Percentiles rank a stretch among this genome's conserved stretches.
Evolutionary conservation across 2,888 invertebrate species (phyloP).

Genomic region (Pterostichus niger): DNA sequence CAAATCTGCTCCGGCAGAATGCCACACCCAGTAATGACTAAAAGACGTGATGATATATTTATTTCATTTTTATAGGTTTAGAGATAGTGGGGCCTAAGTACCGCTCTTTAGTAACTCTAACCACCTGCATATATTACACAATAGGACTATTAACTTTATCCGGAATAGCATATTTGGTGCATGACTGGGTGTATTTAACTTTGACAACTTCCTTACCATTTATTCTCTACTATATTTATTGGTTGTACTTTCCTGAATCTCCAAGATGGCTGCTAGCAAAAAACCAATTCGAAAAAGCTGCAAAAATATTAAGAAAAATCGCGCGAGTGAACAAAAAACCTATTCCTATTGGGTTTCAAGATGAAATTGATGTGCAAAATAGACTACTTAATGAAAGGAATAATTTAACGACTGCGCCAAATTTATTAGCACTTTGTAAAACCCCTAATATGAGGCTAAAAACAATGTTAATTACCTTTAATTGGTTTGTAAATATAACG

Average conservation of each 20-base stretch:
- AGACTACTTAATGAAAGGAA: neutral
- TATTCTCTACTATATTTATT: conserved; percentile 89
- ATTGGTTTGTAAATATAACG: conserved; percentile 96
- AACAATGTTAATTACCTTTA: conserved; percentile 90
- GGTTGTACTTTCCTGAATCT: conserved; percentile 93
- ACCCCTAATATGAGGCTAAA: conserved; percentile 95
- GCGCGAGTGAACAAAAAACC: conserved; percentile 89
- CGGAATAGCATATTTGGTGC: conserved; percentile 89
- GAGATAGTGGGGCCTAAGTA: conserved; percentile 95
- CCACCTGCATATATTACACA: conserved; percentile 95
- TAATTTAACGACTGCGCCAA: conserved; percentile 77
- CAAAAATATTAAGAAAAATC: conserved; percentile 87
- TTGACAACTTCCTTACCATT: conserved; percentile 92
- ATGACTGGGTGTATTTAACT: conserved; percentile 91
- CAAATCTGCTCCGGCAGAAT: too few relatives aligned
- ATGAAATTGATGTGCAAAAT: neutral
- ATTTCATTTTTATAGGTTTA: conserved; percentile 81
- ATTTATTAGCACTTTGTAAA: conserved; percentile 84
- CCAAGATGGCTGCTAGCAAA: conserved; percentile 92
- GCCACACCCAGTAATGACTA: too few relatives aligned
- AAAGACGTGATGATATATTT: too few relatives aligned
- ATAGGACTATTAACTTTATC: conserved; percentile 91
- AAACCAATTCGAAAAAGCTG: conserved; percentile 90
- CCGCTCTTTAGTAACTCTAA: conserved; percentile 93
- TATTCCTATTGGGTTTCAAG: conserved; percentile 85